phyloP scores from a whole-genome alignment of 2,113 vertebrate species.

The Platysteira castanea region DNA sequence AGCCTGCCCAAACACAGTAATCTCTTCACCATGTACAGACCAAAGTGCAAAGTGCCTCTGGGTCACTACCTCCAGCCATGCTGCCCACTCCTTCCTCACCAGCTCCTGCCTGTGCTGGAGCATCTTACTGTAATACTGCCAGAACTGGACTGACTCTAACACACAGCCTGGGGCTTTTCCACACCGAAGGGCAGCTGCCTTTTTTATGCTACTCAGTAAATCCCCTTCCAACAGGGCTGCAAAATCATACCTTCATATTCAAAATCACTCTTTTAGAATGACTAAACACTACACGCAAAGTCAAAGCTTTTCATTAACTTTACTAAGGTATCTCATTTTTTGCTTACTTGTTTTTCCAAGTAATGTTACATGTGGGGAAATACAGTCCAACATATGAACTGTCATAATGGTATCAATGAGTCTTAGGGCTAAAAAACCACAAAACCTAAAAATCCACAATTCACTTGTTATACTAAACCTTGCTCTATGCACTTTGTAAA shows the following conservation, averaged over 20 bases:
- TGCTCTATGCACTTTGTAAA: background rate
- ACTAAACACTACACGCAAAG: background rate
- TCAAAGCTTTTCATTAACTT: background rate
- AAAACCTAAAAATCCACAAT: background rate
- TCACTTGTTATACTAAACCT: background rate
- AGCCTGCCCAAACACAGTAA: background rate
- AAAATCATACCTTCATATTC: background rate
- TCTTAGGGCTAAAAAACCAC: background rate
- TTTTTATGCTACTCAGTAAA: background rate
- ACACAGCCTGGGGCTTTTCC: background rate
- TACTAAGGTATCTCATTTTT: background rate
- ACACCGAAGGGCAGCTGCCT: background rate
- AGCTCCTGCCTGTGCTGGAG: background rate
- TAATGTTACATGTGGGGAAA: background rate
- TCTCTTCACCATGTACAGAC: background rate
- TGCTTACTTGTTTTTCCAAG: background rate
- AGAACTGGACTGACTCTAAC: fast-evolving
- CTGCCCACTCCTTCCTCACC: background rate
- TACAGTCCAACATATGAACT: background rate
- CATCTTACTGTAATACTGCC: background rate
- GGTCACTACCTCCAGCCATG: background rate
- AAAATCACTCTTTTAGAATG: background rate
- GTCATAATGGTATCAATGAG: background rate
- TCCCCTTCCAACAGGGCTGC: background rate
- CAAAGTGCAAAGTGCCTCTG: background rate